Evolutionary conservation across 2,797 vertebrate genomes (phyloP).

Genomic region (Cyprinodon diabolis): DNA sequence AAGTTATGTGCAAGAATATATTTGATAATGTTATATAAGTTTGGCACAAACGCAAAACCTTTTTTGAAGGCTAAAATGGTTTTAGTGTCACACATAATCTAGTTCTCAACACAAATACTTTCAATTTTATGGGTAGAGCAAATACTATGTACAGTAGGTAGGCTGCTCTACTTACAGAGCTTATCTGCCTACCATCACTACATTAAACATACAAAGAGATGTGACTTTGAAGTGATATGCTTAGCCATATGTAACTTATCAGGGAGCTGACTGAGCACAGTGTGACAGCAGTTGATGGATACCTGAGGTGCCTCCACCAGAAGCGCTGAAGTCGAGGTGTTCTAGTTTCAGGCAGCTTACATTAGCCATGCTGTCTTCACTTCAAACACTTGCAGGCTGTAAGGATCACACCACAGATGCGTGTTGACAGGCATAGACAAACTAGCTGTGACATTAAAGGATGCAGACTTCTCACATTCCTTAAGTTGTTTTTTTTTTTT

Average conservation of each 20-base stretch:
- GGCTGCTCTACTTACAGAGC: constrained; percentile 8
- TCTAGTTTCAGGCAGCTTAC: constrained; percentile 64
- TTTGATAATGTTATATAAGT: not conserved
- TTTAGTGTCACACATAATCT: too few species aligned
- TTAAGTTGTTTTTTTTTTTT: constrained; percentile 35
- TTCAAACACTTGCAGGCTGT: constrained; percentile 66
- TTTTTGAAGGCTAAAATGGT: not conserved
- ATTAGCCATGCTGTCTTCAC: constrained; percentile 68
- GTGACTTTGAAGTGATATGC: constrained; percentile 55
- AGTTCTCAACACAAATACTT: not conserved
- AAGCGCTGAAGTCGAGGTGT: constrained; percentile 40
- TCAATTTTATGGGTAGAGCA: not conserved
- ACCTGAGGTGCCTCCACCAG: constrained; percentile 42
- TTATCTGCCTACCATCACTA: constrained; percentile 8
- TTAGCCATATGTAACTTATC: constrained; percentile 56
- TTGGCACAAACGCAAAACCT: not conserved
- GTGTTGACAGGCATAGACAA: constrained; percentile 67
- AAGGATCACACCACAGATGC: constrained; percentile 60
- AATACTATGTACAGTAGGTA: not conserved
- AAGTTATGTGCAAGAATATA: not conserved
- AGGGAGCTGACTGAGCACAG: constrained; percentile 32
- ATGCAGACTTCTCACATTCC: constrained; percentile 69
- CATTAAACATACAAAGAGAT: constrained; percentile 27
- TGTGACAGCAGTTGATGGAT: constrained; percentile 58
- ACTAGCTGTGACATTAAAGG: constrained; percentile 71